Base-by-base conservation (phyloP, 1,140 invertebrate species). In the Drosophila pandora region DNA sequence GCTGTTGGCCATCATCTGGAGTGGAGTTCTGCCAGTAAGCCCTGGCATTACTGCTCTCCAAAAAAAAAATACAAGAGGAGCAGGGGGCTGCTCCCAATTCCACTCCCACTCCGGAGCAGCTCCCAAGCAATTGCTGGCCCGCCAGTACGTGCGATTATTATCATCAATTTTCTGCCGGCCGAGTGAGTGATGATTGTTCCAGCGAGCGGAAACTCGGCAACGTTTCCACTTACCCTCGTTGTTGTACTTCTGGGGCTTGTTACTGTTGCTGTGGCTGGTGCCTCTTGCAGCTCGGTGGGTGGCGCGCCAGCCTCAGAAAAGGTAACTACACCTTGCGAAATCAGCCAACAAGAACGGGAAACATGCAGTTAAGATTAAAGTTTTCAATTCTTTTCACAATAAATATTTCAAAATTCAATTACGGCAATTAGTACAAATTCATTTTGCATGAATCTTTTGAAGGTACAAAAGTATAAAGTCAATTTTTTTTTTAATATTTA, bases 131-230 rank as follows among this genome's bases (percentile, higher is more conserved):
- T 72, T 78, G 74, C 47, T 47, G 49, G 41, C 54, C 53, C 75
- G 52, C 48, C 68, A 55, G 78, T 76, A 84, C 81, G 77, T 88
- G 82, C 82, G 82, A 87, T 87, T 87, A 87, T 87, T 87, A 87
- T 88, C 82, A 87, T 88, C 83, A 87, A 87, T 87, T 87, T 87
- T 87, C 56, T 79, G 83, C 45, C 79, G 67, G 78, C 64, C 70
- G 75, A 78, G 78, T 85, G 82, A 85, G 78, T 85, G 82, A 85
- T 85, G 82, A 85, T 85, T 75, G 69, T 82, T 62, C 62, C 58
- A 59, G 63, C 45, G 64, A 85, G 73, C 65, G 67, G 72, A 79
- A 79, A 76, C 80, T 45, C 39, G 57, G 30, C 47, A 47, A 71
- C 67, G 55, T 53, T 71, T 69, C 45, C 41, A 58, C 67, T 63